Base-by-base conservation (phyloP, 2,888 invertebrate genomes). In the Anthophora plumipes region DNA sequence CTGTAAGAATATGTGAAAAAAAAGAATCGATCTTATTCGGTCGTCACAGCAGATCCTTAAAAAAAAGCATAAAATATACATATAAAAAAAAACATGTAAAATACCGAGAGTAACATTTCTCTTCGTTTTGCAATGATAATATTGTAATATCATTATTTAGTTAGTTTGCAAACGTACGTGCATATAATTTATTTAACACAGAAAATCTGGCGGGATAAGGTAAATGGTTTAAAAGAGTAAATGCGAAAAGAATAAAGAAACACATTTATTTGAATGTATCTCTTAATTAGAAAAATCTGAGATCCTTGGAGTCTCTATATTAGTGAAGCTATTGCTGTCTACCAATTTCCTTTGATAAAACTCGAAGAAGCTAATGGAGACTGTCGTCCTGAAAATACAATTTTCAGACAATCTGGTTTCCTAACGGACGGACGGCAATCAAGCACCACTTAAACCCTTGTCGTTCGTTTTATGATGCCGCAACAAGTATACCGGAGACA, bases 351-450 rank as follows among this genome's bases (percentile, higher is more conserved):
- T 57, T 55, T 77, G 75, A 70, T 64, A 63, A 63, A 77, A 68
- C 77, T 73, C 72, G 77, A 74, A 72, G 80, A 79, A 85, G 74
- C 80, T 77, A 68, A 85, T 74, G 79, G 77, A 57, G 78, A 61
- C 73, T 59, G 66, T 64, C 83, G 77, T 76, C 60, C 77, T 52
- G 82, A 75, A 86, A 85, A 86, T 67, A 80, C 77, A 80, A 86
- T 86, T 86, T 82, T 85, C 86, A 76, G 80, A 80, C 84, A 86
- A 86, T 86, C 82, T 82, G 82, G 77, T 86, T 76, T 82, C 75
- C 82, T 55, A 59, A 66, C 74, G 86, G 82, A 83, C 79, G 81
- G 71, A 71, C 81, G 73, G 85, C 86, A 86, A 86, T 86, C 86
- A 86, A 80, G 86, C 77, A 67, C 74, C 86, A 66, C 80, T 86